phyloP scores from a whole-genome alignment of 2,888 invertebrate species.

The Cantharis flavilabris region DNA sequence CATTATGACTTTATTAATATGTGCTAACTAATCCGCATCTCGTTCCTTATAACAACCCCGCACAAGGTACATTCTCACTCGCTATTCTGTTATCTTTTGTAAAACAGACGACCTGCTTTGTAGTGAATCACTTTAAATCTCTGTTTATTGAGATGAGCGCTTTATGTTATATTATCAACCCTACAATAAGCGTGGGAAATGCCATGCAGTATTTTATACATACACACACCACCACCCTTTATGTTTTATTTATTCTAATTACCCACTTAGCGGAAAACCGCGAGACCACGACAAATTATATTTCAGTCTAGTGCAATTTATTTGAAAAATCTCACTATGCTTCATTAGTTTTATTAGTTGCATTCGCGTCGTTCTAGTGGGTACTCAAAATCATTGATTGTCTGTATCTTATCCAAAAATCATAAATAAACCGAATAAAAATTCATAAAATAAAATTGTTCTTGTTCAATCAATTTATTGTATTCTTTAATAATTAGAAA shows the following conservation, averaged over 20 bases:
- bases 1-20: constrained; percentile 56
- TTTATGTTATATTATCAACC: constrained; percentile 36
- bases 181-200: constrained; percentile 47
- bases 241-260: constrained; percentile 16
- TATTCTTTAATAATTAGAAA: too few species aligned
- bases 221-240: not conserved
- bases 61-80: constrained; percentile 50
- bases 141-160: constrained; percentile 54
- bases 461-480: too few species aligned
- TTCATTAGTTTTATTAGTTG: too few species aligned
- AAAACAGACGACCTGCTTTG: constrained; percentile 58
- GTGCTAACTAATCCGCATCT: constrained; percentile 47
- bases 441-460: too few species aligned
- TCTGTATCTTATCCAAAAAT: too few species aligned
- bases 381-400: not conserved
- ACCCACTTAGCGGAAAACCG: not conserved
- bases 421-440: too few species aligned
- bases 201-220: constrained; percentile 15
- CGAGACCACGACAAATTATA: not conserved
- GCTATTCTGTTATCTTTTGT: constrained; percentile 57
- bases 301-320: not conserved
- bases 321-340: not conserved
- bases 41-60: constrained; percentile 48
- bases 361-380: not conserved
- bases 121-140: constrained; percentile 53